Evolutionary conservation across 2,113 vertebrate genomes (phyloP), one percentile per base, ranked within the genome.

Genomic region (Nettapus auritus): DNA sequence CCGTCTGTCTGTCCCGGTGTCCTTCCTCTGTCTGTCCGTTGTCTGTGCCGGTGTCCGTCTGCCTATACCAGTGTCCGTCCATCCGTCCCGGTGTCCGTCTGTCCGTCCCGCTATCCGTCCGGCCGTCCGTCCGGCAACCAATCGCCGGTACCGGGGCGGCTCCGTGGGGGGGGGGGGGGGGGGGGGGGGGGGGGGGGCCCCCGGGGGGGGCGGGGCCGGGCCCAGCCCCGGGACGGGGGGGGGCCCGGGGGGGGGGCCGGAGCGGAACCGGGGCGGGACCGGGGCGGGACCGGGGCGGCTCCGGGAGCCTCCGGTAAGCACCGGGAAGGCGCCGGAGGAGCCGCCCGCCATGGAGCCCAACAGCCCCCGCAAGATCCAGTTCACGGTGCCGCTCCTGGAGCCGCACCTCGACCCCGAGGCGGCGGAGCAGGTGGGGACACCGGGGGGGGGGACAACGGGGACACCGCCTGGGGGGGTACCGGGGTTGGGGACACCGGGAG

Each of bases 341-440:
- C 68, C 44, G 60, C 64, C 89, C 53, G 84, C 82, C 86, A 99
- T 99, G 99, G 99, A 99, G 94, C 98, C 97, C 92, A 98, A 98
- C 96, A 99, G 99, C 94, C 99, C 99, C 36, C 98, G 99, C 52
- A 99, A 98, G 96, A 99, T 99, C 96, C 99, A 99, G 97, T 99
- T 99, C 97, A 99, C 99, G 0, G 98, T 99, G 29, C 99, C 99
- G 79, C 97, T 99, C 48, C 97, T 99, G 97, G 99, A 99, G 96
- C 98, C 98, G 81, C 99, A 99, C 97, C 98, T 99, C 96, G 99
- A 99, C 97, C 99, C 99, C 11, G 99, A 99, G 97, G 99, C 99
- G 87, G 98, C 99, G 2, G 99, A 99, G 96, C 99, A 99, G 98
- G 99, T 99, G 97, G 87, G 88, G 56, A 8, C 52, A 75, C 67